These are phyloP conservation scores for Schizopygopsis pylzovi DNA, from an alignment of 2,797 vertebrate species.

Conservation along the genomic window DNA sequence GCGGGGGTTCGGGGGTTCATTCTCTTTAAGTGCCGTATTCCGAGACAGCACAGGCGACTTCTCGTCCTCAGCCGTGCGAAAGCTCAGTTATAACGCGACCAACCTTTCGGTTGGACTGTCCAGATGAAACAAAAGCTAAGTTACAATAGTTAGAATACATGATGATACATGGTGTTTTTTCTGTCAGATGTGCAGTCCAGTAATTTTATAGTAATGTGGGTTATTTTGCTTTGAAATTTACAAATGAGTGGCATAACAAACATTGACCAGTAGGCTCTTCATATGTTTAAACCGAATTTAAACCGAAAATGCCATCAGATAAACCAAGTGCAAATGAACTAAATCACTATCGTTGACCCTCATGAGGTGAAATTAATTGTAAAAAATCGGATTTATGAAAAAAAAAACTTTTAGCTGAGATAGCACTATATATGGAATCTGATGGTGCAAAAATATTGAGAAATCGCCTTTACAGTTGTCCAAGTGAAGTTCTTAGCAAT, in stretches of 20 bases:
- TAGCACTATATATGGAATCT: too few relatives aligned
- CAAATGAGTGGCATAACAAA: background rate
- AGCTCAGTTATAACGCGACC: background rate
- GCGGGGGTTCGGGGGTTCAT: background rate
- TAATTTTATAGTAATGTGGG: background rate
- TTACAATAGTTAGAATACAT: background rate
- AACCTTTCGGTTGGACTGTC: constrained; percentile 1
- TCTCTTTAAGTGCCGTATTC: background rate
- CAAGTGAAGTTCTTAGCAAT: too few relatives aligned
- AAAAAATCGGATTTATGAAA: background rate
- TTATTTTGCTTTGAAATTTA: background rate
- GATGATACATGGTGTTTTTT: background rate
- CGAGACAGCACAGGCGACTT: background rate
- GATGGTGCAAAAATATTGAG: background rate
- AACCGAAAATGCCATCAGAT: background rate
- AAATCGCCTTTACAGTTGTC: too few relatives aligned
- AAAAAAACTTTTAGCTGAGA: background rate
- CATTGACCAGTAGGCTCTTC: background rate
- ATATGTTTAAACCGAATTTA: background rate
- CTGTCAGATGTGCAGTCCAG: background rate
- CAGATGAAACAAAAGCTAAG: constrained; percentile 24
- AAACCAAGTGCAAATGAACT: background rate
- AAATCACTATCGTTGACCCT: background rate
- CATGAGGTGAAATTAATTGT: background rate
- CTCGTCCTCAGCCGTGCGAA: background rate